These are phyloP conservation scores for Eristalis pertinax DNA, from an alignment of 2,888 invertebrate genomes.

Conservation along the genomic window DNA sequence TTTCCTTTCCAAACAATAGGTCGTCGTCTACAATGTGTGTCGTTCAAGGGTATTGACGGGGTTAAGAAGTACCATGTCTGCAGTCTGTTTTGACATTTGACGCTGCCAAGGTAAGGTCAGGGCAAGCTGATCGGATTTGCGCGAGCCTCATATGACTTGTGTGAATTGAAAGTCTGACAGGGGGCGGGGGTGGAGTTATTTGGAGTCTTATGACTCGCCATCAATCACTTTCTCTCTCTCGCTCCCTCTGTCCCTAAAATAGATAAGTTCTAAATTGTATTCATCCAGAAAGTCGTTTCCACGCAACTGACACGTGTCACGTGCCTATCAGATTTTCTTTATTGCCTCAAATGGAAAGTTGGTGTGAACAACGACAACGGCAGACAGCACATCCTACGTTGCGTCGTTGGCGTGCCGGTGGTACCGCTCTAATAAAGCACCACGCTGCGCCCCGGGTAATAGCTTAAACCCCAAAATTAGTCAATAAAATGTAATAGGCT, in stretches of 20 bases:
- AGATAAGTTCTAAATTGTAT: neutral
- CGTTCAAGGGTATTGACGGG: conserved; percentile 43
- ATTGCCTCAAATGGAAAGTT: conserved; percentile 44
- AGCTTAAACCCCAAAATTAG: conserved; percentile 66
- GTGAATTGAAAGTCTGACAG: neutral
- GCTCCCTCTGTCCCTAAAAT: neutral
- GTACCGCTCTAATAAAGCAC: conserved; percentile 47
- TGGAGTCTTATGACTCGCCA: neutral
- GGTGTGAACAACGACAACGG: neutral
- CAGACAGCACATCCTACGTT: too few species aligned
- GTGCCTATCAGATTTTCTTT: conserved; percentile 49
- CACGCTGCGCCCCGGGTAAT: conserved; percentile 25
- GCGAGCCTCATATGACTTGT: neutral
- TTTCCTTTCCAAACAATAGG: conserved; percentile 60
- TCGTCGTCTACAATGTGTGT: conserved; percentile 4
- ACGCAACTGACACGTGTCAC: conserved; percentile 11
- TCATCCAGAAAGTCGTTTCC: neutral
- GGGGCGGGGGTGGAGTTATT: too few species aligned
- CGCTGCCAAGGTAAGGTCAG: conserved; percentile 25
- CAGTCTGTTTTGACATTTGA: neutral
- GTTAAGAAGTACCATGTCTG: conserved; percentile 28
- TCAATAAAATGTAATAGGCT: conserved; percentile 68
- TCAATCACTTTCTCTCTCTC: neutral
- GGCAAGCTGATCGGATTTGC: neutral
- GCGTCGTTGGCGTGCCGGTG: neutral